Base-by-base conservation (phyloP, 2,113 vertebrate genomes). In the Phalacrocorax aristotelis region DNA sequence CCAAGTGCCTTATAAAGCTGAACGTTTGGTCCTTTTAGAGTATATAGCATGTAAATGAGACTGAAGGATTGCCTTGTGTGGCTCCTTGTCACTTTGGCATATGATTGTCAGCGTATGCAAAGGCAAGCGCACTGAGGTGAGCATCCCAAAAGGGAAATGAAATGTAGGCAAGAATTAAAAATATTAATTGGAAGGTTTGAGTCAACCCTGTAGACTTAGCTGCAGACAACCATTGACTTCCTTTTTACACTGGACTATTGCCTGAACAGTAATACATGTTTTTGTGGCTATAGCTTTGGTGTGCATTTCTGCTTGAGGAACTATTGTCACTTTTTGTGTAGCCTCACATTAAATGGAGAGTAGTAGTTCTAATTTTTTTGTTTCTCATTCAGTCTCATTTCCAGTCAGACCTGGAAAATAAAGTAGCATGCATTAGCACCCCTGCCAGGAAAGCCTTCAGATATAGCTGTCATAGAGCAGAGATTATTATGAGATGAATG, bases 1-100 rank as follows among this genome's bases (percentile, higher is more conserved):
- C 52, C 32, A 44, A 27, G 27, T 44, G 40, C 36, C 44, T 61
- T 86, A n/a, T 19, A 66, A 32, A 26, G 21, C 15, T 60, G 48
- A 40, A 30, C 17, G 11, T 68, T 70, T 46, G 15, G 15, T 83
- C n/a, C 15, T 52, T 70, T 60, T 32, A 64, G 42, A 72, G 29
- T 29, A 10, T 4, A 40, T 8, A 68, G 65, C 61, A 30, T 2
- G 7, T n/a, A 62, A 81, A 69, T 32, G 46, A 76, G 51, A 34
- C 61, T 62, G 65, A 58, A 79, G 52, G n/a, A 34, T 36, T 68
- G 77, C 38, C 64, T 68, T 46, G 15, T 0, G 0, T 60, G 38
- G 19, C 2, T 2, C 20, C 21, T 57, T 0, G 0, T 40, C 27
- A 5, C 9, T 29, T 54, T 52, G 51, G 16, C 61, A 3, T 68